Evolutionary conservation across 2,888 invertebrate genomes (phyloP), one percentile per base, ranked within the genome.

Genomic region (Pristionchus maxplancki): DNA sequence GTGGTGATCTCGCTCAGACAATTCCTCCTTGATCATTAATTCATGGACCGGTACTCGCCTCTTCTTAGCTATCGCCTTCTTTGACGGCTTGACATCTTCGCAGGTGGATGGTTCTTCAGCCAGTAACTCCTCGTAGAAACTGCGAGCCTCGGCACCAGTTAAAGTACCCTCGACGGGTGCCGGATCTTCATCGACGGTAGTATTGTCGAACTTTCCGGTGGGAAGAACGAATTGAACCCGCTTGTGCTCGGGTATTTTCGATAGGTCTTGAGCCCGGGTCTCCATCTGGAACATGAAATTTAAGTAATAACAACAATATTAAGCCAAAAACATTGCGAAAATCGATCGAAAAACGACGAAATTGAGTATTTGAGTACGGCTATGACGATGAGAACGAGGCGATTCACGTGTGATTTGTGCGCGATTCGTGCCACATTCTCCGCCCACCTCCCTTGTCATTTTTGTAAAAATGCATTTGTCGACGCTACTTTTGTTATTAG

Each of bases 1-100:
- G 71, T 90, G 89, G 1, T 88, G 44, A 89, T 92, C 92, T 34
- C 91, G 81, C 13, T 89, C 89, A 15, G 86, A 88, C 71, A 91
- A 78, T 15, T 62, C 50, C n/a, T 58, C 44, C 28, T 34, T 78
- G 40, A 34, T 31, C 40, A 81, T 78, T 34, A 81, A 50, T 17
- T 48, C 44, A 40, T 58, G 62, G 4, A 62, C 24, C 1, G 88
- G 64, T 37, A 44, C 31, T 5, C 28, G 31, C 74, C 64, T 74
- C 17, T 78, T 62, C 40, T 24, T 78, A 20, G n/a, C 82, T n/a
- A 13, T 24, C 15, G 31, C 34, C 48, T 62, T 86, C 64, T 62
- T 87, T 15, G 28, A 20, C 13, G 62, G 87, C 37, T 81, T 89
- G 44, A 48, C 85, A 81, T 53, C 87, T 24, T 37, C 85, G 15